Evolutionary conservation across 2,888 invertebrate species (phyloP).

Genomic region (Nycteola revayana): DNA sequence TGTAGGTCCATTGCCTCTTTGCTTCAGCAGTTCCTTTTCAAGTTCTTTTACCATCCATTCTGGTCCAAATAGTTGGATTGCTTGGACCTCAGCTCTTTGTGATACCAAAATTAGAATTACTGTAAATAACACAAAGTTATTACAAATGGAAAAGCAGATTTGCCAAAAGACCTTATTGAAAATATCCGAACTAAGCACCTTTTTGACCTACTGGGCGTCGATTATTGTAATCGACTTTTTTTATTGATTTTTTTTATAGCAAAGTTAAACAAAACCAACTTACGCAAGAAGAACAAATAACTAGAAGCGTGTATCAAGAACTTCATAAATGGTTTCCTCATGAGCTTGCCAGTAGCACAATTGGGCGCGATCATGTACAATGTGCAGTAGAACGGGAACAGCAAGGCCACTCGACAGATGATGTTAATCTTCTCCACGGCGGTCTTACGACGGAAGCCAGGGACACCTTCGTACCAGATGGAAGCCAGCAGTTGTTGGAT

Average conservation of each 20-base stretch:
- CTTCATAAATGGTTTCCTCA: constrained; percentile 98
- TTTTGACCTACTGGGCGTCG: no score
- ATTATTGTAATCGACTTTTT: no score
- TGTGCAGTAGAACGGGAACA: constrained; percentile 94
- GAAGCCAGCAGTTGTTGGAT: constrained; percentile 95
- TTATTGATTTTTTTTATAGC: no score
- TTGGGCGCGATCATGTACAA: constrained; percentile 93
- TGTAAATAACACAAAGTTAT: no score
- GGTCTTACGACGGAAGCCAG: constrained; percentile 94
- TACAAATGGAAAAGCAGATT: no score
- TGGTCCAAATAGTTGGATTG: constrained; percentile 87
- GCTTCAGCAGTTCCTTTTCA: constrained; percentile 84
- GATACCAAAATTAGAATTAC: constrained; percentile 96
- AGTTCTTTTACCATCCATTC: constrained; percentile 84
- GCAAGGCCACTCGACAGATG: constrained; percentile 87
- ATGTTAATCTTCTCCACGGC: constrained; percentile 87
- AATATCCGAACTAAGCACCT: no score
- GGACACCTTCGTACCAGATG: constrained; percentile 97
- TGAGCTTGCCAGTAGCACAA: constrained; percentile 89
- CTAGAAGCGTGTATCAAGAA: constrained; percentile 97
- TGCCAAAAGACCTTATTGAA: no score
- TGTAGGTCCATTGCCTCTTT: constrained; percentile 93
- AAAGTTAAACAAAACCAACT: no score
- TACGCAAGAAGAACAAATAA: constrained; percentile 95
- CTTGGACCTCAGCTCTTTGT: constrained; percentile 91